phyloP scores from a whole-genome alignment of 2,797 vertebrate species.

The Scolopax bukidnonensis region DNA sequence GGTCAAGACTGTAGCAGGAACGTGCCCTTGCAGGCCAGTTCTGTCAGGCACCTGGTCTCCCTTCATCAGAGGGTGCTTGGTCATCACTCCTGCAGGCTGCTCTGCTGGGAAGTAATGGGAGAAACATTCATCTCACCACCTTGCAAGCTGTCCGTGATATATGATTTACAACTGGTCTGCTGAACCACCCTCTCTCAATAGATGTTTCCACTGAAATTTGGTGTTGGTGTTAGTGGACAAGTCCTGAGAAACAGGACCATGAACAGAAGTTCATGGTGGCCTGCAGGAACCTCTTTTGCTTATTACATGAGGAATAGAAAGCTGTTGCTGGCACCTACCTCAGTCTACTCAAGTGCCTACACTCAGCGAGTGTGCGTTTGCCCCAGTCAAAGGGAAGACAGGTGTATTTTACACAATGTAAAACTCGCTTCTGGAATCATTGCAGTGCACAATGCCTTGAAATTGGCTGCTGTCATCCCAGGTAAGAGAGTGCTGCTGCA shows the following conservation, averaged over 20 bases:
- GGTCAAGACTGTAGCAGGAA: background rate
- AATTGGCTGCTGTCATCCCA: background rate
- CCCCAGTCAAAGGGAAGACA: background rate
- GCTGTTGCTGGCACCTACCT: background rate
- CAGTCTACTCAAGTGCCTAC: background rate
- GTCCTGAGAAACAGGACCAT: accelerated
- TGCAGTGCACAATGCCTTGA: background rate
- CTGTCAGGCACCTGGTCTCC: background rate
- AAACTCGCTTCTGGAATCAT: background rate
- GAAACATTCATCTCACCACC: background rate
- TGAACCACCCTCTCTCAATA: background rate
- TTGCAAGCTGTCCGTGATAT: accelerated
- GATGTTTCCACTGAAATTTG: background rate
- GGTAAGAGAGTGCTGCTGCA: background rate
- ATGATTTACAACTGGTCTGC: background rate
- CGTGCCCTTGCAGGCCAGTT: background rate
- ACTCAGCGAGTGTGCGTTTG: background rate
- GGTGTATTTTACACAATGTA: background rate
- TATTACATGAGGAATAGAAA: background rate
- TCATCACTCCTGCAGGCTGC: background rate
- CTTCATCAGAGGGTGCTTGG: background rate
- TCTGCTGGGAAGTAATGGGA: background rate
- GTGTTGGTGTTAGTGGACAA: background rate
- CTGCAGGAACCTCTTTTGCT: background rate
- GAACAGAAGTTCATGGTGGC: background rate